Percentiles rank a stretch among this genome's conserved stretches.
Evolutionary conservation across 2,888 invertebrate species (phyloP).

Genomic region (Acanthacorydalis orientalis): DNA sequence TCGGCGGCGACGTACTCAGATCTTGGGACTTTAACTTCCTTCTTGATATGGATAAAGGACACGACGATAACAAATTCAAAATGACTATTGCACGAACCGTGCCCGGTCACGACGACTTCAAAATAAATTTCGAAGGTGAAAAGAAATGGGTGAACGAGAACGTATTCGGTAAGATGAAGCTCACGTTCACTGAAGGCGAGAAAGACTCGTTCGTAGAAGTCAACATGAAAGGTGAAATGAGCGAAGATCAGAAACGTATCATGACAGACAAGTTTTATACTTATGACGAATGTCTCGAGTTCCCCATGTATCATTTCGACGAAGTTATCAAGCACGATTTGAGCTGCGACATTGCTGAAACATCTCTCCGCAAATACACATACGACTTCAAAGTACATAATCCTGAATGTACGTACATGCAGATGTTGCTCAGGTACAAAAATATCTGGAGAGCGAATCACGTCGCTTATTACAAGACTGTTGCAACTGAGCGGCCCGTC

Average conservation of each 20-base stretch:
- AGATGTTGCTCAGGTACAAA: conserved; percentile 8
- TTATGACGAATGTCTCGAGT: conserved; percentile 14
- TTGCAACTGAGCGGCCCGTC: conserved; percentile 11
- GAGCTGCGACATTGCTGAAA: conserved; percentile 15
- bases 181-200: conserved; percentile 19
- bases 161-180: conserved; percentile 16
- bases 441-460: conserved; percentile 10
- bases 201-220: conserved; percentile 18
- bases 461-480: conserved; percentile 10
- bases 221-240: conserved; percentile 18
- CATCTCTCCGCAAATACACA: conserved; percentile 21
- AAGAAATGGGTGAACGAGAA: conserved; percentile 18
- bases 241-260: conserved; percentile 19
- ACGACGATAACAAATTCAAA: conserved; percentile 16
- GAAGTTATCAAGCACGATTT: conserved; percentile 12
- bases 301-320: conserved; percentile 13
- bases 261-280: conserved; percentile 12
- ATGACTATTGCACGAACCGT: conserved; percentile 17
- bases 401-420: conserved; percentile 15
- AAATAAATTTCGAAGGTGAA: conserved; percentile 22
- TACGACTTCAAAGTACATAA: conserved; percentile 17
- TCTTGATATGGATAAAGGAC: conserved; percentile 17
- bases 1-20: conserved; percentile 15
- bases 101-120: conserved; percentile 20
- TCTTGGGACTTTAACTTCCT: conserved; percentile 21